phyloP scores from a whole-genome alignment of 2,113 vertebrate species.

The Numida meleagris region DNA sequence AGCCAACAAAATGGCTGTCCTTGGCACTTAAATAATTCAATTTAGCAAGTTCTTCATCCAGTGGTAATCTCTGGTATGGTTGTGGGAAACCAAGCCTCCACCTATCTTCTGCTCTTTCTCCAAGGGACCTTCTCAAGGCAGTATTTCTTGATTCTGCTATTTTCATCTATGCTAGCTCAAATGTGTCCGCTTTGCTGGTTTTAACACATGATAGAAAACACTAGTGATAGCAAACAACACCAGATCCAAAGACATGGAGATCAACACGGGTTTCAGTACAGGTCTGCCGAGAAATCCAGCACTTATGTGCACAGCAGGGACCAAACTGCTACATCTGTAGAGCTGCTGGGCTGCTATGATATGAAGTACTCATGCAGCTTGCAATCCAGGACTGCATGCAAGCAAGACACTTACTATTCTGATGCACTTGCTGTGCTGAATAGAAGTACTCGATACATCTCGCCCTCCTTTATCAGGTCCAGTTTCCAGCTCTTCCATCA shows the following conservation, averaged over 20 bases:
- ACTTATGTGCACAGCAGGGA: neutral
- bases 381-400: neutral
- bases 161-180: neutral
- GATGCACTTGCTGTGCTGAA: neutral
- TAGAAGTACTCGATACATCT: neutral
- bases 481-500: neutral
- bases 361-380: neutral
- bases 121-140: neutral
- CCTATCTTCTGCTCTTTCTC: neutral
- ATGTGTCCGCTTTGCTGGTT: neutral
- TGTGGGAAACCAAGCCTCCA: neutral
- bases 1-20: neutral
- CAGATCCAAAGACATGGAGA: neutral
- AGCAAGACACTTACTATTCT: fast-evolving
- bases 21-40: neutral
- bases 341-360: neutral
- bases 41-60: neutral
- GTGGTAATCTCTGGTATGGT: neutral
- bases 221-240: neutral
- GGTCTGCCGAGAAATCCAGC: neutral
- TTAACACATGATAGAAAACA: fast-evolving
- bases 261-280: neutral
- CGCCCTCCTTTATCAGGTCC: neutral
- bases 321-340: neutral
- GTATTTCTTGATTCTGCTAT: neutral